phyloP scores from a whole-genome alignment of 2,888 invertebrate genomes.

The Sussaba pulchella region DNA sequence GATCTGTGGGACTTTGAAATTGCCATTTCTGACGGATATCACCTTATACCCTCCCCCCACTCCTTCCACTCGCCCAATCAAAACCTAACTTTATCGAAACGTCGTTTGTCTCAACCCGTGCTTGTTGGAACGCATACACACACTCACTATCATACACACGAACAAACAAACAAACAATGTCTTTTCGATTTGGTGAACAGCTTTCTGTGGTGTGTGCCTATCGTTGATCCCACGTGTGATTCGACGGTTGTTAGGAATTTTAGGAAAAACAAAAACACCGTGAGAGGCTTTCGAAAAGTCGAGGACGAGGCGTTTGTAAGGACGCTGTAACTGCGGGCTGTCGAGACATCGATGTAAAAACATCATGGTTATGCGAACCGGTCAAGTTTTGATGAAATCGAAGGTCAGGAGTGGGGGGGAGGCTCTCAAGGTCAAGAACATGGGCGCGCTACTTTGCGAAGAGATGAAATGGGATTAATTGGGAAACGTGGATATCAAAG shows the following conservation, averaged over 20 bases:
- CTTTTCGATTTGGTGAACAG: too few relatives aligned
- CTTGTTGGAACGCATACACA: too few relatives aligned
- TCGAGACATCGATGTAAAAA: constrained; percentile 13
- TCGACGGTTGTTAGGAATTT: not conserved
- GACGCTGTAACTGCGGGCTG: constrained; percentile 35
- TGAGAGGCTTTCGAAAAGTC: constrained; percentile 50
- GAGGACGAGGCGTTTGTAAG: constrained; percentile 45
- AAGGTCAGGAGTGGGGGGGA: constrained; percentile 25
- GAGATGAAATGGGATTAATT: constrained; percentile 23
- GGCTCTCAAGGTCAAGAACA: constrained; percentile 48
- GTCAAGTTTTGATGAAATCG: constrained; percentile 28
- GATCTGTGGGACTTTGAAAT: too few relatives aligned
- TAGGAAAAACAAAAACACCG: constrained; percentile 9
- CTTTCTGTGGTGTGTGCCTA: not conserved
- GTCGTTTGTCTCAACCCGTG: too few relatives aligned
- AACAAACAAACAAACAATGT: too few relatives aligned
- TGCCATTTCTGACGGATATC: too few relatives aligned
- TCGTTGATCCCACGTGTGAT: not conserved
- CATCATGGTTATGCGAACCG: constrained; percentile 29
- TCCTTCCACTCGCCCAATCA: too few relatives aligned
- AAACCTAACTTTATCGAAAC: too few relatives aligned
- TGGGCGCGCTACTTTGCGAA: constrained; percentile 48
- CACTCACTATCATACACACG: too few relatives aligned
- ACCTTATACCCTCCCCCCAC: too few relatives aligned
- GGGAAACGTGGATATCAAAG: constrained; percentile 42